Conservation (phyloP, 2,113 vertebrate species). For the Lucifuga dentata region DNA sequence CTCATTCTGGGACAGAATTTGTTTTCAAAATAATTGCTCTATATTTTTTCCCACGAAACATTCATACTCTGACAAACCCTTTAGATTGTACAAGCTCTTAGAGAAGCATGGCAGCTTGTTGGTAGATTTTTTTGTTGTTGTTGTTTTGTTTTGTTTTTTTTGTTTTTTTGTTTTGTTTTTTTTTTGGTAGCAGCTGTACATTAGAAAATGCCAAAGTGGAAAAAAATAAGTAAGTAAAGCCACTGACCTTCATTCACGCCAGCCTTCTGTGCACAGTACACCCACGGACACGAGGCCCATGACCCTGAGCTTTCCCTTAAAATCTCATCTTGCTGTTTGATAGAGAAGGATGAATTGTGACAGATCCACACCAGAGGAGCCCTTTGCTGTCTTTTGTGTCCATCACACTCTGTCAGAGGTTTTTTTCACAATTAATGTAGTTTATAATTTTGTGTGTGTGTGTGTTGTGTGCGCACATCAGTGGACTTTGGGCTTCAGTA, state of each 20-base stretch:
- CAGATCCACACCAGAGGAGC: conserved; percentile 47
- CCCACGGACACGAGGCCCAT: conserved; percentile 43
- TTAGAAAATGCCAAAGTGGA: conserved; percentile 22
- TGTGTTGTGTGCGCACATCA: neutral
- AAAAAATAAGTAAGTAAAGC: neutral
- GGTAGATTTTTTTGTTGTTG: too few species aligned
- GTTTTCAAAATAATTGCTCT: too few species aligned
- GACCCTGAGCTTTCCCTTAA: conserved; percentile 57
- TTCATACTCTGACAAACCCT: neutral
- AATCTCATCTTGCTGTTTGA: conserved; percentile 52
- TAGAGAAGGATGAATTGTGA: conserved; percentile 49
- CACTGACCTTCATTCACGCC: conserved; percentile 46
- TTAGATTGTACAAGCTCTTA: neutral
- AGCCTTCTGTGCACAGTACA: conserved; percentile 18
- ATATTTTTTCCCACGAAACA: neutral
- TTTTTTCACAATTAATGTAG: conserved; percentile 27
- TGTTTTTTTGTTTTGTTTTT: too few species aligned
- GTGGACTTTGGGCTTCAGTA: conserved; percentile 6
- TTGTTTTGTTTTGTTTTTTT: too few species aligned
- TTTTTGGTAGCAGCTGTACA: conserved; percentile 46
- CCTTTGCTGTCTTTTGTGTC: conserved; percentile 41
- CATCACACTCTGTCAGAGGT: conserved; percentile 44
- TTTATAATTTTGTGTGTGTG: conserved; percentile 24
- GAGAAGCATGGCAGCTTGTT: neutral
- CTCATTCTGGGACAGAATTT: neutral